Evolutionary conservation across 2,113 vertebrate species (phyloP).

Genomic region (Calidris pygmaea): DNA sequence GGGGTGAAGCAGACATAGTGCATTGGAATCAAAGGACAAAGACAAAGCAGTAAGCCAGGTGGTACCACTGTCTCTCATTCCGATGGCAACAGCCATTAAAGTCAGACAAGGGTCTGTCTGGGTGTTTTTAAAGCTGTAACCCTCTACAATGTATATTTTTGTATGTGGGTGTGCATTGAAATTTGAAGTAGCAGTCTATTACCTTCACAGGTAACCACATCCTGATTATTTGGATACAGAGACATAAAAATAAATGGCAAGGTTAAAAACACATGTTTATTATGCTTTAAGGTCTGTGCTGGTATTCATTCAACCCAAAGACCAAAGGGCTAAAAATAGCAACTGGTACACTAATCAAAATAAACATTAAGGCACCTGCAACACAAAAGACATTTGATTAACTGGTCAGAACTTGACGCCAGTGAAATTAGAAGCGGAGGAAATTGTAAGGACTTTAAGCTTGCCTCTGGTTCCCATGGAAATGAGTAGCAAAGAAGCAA

Average conservation of each 20-base stretch:
- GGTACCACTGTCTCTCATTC: not conserved
- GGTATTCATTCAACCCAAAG: conserved; percentile 69
- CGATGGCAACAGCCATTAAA: not conserved
- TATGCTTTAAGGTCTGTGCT: conserved; percentile 63
- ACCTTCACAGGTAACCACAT: conserved; percentile 77
- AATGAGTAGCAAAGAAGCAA: not conserved
- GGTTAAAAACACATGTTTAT: conserved; percentile 74
- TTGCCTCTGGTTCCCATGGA: not conserved
- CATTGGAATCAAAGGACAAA: not conserved
- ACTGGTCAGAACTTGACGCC: conserved; percentile 59
- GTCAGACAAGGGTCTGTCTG: not conserved
- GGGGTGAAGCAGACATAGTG: not conserved
- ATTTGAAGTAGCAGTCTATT: conserved; percentile 63
- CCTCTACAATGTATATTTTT: conserved; percentile 69
- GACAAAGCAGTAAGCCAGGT: not conserved
- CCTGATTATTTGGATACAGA: conserved; percentile 75
- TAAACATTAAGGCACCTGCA: conserved; percentile 74
- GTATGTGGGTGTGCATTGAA: conserved; percentile 53
- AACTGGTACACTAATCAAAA: conserved; percentile 69
- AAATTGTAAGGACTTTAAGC: conserved; percentile 33
- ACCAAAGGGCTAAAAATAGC: conserved; percentile 74
- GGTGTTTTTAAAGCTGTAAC: not conserved
- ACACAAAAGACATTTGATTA: conserved; percentile 75
- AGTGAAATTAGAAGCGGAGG: conserved; percentile 63
- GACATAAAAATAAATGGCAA: conserved; percentile 76